Conservation (phyloP, 2,888 invertebrate species). For the Crematogaster levior region DNA sequence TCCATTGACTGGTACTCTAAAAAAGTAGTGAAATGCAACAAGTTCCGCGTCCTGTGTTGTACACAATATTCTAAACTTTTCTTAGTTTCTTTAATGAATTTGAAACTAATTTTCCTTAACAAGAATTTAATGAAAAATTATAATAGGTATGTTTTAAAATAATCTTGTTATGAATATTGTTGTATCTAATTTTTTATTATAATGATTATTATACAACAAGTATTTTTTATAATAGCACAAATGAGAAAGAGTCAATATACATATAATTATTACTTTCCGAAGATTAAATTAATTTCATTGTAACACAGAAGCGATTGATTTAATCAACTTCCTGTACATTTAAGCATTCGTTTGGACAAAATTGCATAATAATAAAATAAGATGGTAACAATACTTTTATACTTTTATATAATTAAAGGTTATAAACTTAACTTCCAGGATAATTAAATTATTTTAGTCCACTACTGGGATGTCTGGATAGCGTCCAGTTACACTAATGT, state of each 20-base stretch:
- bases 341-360: background rate
- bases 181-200: no score
- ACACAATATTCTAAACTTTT: conserved; percentile 6
- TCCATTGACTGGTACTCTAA: background rate
- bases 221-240: background rate
- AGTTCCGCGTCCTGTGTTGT: conserved; percentile 4
- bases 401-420: background rate
- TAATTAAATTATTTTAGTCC: conserved; percentile 32
- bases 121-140: background rate
- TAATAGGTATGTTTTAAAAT: background rate
- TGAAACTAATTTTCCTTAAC: background rate
- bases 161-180: background rate
- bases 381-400: conserved; percentile 8
- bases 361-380: background rate
- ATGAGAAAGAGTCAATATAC: background rate
- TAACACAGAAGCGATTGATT: background rate
- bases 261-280: background rate
- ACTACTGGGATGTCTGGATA: conserved; percentile 13
- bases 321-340: background rate
- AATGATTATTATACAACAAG: no score
- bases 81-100: conserved; percentile 21
- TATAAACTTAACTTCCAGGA: conserved; percentile 11
- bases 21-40: conserved; percentile 33
- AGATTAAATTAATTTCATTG: background rate
- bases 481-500: conserved; percentile 27